Conservation (phyloP, 2,113 vertebrate species). For the Perognathus longimembris region DNA sequence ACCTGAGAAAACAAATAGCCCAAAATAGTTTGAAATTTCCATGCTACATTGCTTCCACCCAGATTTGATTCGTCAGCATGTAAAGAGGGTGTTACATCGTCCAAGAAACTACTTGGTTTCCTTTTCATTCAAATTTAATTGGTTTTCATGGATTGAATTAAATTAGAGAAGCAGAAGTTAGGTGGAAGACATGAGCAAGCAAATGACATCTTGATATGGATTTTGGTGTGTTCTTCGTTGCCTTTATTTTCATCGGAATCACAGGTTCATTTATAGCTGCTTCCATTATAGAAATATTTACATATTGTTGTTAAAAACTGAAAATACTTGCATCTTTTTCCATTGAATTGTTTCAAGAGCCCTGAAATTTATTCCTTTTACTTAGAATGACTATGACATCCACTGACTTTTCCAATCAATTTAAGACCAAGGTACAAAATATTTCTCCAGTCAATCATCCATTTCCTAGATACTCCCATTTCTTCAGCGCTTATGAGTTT, state of each 20-base stretch:
- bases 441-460: not conserved
- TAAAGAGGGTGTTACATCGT: slow-evolving; percentile 42
- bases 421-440: slow-evolving; percentile 32
- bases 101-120: slow-evolving; percentile 55
- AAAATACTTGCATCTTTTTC: not conserved
- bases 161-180: slow-evolving; percentile 55
- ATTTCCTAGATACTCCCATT: not conserved
- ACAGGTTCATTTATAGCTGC: not conserved
- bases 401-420: slow-evolving; percentile 24
- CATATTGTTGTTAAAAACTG: not conserved
- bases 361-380: not conserved
- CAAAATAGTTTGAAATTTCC: slow-evolving; percentile 56
- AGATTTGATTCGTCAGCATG: slow-evolving; percentile 58
- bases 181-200: not conserved
- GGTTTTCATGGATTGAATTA: slow-evolving; percentile 62
- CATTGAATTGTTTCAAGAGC: not conserved
- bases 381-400: not conserved
- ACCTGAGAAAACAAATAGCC: slow-evolving; percentile 65
- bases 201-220: not conserved
- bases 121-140: slow-evolving; percentile 64
- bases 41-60: slow-evolving; percentile 56
- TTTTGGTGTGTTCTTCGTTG: not conserved
- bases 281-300: not conserved
- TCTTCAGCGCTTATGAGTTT: not conserved
- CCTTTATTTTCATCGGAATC: not conserved